Base-by-base conservation (phyloP, 2,888 invertebrate genomes). In the Crematogaster levior region DNA sequence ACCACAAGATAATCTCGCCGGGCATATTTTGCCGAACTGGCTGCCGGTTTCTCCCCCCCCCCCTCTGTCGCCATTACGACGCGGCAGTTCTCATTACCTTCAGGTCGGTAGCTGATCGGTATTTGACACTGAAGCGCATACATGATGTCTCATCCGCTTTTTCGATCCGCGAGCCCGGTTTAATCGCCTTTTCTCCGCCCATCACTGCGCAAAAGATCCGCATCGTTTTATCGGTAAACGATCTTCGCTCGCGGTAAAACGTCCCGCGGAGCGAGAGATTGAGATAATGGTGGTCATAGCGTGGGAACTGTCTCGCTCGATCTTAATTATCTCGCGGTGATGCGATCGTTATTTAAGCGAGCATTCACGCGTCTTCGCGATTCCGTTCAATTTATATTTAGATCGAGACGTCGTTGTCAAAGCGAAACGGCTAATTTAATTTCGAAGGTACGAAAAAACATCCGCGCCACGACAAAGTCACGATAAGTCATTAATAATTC, bases 41-140 rank as follows among this genome's bases (percentile, higher is more conserved):
- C 27, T 27, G 60, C 37, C 61, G 30, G 53, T 30, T 53, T 77
- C 53, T 24, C 53, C 21, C 34, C n/a, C n/a, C n/a, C n/a, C n/a
- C n/a, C n/a, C n/a, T n/a, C 34, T 7, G 1, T 37, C 43, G 43
- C 10, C 43, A 58, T 70, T 58, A 72, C 37, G 43, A n/a, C 46
- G 60, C 46, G 73, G 40, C 63, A 81, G 10, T 74, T 48, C 81
- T 72, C 61, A 46, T 61, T 58, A 21, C 65, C 60, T 53, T 37
- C 74, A 53, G 68, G 70, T 82, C 75, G 48, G 56, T 77, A 79
- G 72, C 61, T 73, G 86, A 84, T 88, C 70, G 83, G 63, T 56
- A 65, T 46, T 84, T 84, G 86, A 88, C 87, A 84, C 70, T 83
- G 81, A 86, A 63, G 60, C 83, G 30, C 79, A 70, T 61, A 72